Conservation (phyloP, 1,140 invertebrate genomes). For the Scaptodrosophila lebanonensis region DNA sequence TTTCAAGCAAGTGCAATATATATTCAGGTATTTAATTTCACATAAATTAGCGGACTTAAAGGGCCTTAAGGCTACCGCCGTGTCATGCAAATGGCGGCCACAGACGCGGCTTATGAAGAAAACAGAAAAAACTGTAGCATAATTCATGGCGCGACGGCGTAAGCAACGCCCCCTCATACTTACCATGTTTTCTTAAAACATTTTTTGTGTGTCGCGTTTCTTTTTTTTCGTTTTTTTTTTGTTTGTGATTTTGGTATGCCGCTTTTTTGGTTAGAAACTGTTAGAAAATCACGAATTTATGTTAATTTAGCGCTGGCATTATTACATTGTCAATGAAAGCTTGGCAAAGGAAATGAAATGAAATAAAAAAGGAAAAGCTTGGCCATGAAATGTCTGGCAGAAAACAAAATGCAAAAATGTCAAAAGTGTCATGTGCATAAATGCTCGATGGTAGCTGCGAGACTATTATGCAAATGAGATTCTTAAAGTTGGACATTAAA, state of each 20-base stretch:
- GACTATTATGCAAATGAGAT: too few relatives aligned
- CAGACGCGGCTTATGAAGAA: too few relatives aligned
- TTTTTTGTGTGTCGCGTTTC: conserved; percentile 12
- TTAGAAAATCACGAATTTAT: conserved; percentile 64
- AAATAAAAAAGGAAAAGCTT: conserved; percentile 50
- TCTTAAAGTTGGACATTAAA: too few relatives aligned
- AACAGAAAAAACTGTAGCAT: conserved; percentile 21
- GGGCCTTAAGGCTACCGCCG: too few relatives aligned
- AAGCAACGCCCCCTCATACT: too few relatives aligned
- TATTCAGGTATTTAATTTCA: too few relatives aligned
- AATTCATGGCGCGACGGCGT: conserved; percentile 7
- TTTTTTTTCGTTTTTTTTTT: conserved; percentile 42
- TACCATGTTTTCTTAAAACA: background rate
- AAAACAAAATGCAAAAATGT: conserved; percentile 18
- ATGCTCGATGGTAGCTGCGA: too few relatives aligned
- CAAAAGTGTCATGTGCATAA: background rate
- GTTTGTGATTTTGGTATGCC: conserved; percentile 9
- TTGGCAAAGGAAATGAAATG: conserved; percentile 57
- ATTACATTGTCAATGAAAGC: conserved; percentile 66
- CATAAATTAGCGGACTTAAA: too few relatives aligned
- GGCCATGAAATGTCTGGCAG: conserved; percentile 27
- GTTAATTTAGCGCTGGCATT: conserved; percentile 58
- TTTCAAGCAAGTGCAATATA: too few relatives aligned
- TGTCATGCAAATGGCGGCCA: too few relatives aligned
- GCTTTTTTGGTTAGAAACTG: conserved; percentile 37